Conservation (phyloP, 2,888 invertebrate genomes). For the Hemaris fuciformis region DNA sequence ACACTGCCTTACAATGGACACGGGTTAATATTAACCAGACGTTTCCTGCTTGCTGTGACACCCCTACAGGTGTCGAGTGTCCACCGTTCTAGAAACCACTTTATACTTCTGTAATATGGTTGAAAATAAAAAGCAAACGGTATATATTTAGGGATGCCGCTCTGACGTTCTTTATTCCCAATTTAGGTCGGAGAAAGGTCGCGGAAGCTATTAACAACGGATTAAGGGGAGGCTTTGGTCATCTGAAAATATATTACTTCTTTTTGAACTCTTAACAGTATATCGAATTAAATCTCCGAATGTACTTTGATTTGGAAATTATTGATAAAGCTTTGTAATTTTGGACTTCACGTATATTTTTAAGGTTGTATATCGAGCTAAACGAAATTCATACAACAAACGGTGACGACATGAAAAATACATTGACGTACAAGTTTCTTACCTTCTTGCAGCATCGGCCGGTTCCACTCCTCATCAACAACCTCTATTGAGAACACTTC, state of each 20-base stretch:
- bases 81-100: neutral
- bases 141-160: constrained; percentile 11
- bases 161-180: constrained; percentile 8
- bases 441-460: constrained; percentile 90
- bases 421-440: constrained; percentile 20
- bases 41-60: constrained; percentile 22
- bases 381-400: neutral
- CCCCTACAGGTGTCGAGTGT: constrained; percentile 11
- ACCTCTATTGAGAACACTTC: constrained; percentile 94
- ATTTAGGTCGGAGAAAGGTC: constrained; percentile 12
- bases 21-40: constrained; percentile 38
- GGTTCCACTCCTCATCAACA: constrained; percentile 93
- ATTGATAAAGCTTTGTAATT: neutral
- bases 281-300: neutral
- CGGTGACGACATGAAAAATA: neutral
- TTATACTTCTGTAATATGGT: neutral
- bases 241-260: neutral
- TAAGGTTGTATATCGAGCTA: neutral
- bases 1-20: constrained; percentile 30
- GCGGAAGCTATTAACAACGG: constrained; percentile 14
- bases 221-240: constrained; percentile 12
- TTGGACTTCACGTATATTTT: neutral
- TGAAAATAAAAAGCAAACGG: neutral
- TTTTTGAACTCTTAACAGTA: neutral
- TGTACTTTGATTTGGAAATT: neutral